Evolutionary conservation across 1,140 invertebrate species (phyloP), one percentile per base, ranked within the genome.

Genomic region (Ganaspis sp.): DNA sequence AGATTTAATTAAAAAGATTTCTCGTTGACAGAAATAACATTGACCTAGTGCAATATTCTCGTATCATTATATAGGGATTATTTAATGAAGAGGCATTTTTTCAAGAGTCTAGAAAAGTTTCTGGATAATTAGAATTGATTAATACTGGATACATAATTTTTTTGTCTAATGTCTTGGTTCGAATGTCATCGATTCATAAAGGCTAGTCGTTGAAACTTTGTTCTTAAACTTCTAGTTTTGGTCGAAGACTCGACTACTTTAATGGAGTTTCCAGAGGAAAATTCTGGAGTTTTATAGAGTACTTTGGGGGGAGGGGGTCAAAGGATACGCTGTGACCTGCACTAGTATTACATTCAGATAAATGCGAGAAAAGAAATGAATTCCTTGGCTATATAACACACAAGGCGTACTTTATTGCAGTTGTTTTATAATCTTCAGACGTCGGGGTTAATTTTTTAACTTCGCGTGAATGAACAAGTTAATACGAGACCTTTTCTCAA

Each of bases 341-440:
- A 29, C 23, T 26, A 29, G 58, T 29, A 64, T 64, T 64, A 29
- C 58, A 64, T 64, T 64, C 58, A 64, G 58, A 64, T 64, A 64
- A 64, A 64, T 64, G 58, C 58, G 26, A 64, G 58, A 29, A 64
- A 64, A 64, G 58, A 64, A 64, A 64, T 64, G 58, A 64, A 64
- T 64, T 26, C 15, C 58, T 12, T n/a, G 23, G 15, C 23, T 26
- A 64, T 64, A 64, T 64, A 64, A 34, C 23, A 29, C 54, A 64
- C 58, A 29, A 49, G 45, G 45, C 3, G 21, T 64, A 29, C 23
- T 64, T 64, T 64, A 64, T 64, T 64, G 26, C 58, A 64, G 26
- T 64, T 26, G 12, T 49, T 49, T 34, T n/a, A 49, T 49, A 49
- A 49, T 49, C 58, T 26, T 64, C 23, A 29, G 23, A 29, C 11